phyloP scores from a whole-genome alignment of 1,140 invertebrate species.

The Telenomus remus region DNA sequence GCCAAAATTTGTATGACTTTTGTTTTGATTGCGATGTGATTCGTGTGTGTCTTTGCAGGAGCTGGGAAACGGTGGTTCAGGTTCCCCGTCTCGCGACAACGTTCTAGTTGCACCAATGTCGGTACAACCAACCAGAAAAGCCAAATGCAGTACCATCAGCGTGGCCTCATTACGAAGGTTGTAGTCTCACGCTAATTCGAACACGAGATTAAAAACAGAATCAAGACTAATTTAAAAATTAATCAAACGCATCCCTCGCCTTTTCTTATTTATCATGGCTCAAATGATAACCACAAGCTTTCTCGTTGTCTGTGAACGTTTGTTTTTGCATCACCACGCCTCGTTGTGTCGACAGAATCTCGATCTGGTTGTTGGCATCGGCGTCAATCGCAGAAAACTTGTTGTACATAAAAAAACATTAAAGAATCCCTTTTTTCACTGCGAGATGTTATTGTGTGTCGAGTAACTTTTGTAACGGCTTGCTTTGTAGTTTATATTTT shows the following conservation, averaged over 20 bases:
- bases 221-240: slow-evolving; percentile 18
- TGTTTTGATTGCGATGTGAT: slow-evolving; percentile 3
- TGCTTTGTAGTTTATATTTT: too few relatives aligned
- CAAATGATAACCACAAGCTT: slow-evolving; percentile 47
- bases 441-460: too few relatives aligned
- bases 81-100: slow-evolving; percentile 78
- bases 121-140: slow-evolving; percentile 86
- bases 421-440: too few relatives aligned
- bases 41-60: slow-evolving; percentile 76
- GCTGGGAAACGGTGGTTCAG: slow-evolving; percentile 78
- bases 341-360: slow-evolving; percentile 23
- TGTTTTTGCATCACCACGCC: slow-evolving; percentile 15
- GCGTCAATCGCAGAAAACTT: slow-evolving; percentile 1
- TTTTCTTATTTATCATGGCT: slow-evolving; percentile 53
- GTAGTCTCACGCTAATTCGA: slow-evolving; percentile 64
- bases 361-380: slow-evolving; percentile 4
- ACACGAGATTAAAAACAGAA: slow-evolving; percentile 21
- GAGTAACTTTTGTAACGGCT: too few relatives aligned
- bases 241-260: slow-evolving; percentile 33
- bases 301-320: slow-evolving; percentile 42
- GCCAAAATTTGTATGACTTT: too few relatives aligned
- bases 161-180: slow-evolving; percentile 78
- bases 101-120: slow-evolving; percentile 85
- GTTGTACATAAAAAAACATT: background rate
- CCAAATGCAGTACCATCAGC: slow-evolving; percentile 79